Percentiles rank a stretch among this genome's conserved stretches.
Conservation (phyloP, 2,113 vertebrate genomes). For the Phrynocephalus versicolor region DNA sequence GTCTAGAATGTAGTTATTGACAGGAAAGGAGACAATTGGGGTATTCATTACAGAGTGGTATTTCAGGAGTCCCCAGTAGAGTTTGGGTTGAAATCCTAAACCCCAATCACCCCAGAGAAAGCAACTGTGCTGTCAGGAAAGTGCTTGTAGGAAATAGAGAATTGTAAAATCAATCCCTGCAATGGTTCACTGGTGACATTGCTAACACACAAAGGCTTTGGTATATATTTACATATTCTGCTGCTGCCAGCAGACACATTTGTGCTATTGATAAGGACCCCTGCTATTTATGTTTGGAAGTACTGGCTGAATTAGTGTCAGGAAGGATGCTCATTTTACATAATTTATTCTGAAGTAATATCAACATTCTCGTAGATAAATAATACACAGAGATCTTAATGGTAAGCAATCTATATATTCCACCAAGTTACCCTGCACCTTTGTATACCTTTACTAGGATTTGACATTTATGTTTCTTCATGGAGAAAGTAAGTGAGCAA, state of each 20-base stretch:
- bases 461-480: not conserved
- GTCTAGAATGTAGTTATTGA: conserved; percentile 9
- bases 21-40: not conserved
- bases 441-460: not conserved
- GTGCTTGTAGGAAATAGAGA: not conserved
- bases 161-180: not conserved
- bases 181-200: conserved; percentile 13
- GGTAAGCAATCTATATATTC: not conserved
- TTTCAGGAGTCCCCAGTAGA: not conserved
- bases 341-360: conserved; percentile 9
- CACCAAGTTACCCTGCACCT: not conserved
- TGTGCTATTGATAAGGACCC: not conserved
- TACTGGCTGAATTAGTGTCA: not conserved
- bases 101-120: accelerated
- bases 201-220: not conserved
- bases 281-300: not conserved
- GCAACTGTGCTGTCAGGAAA: not conserved
- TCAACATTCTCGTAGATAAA: conserved; percentile 9
- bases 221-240: conserved; percentile 2
- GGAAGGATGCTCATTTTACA: conserved; percentile 3
- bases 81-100: not conserved
- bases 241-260: not conserved
- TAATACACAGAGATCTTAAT: not conserved
- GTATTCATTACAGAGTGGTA: not conserved
- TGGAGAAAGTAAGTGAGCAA: not conserved